Conservation (phyloP, 2,888 invertebrate genomes). For the Hemistola chrysoprasaria region DNA sequence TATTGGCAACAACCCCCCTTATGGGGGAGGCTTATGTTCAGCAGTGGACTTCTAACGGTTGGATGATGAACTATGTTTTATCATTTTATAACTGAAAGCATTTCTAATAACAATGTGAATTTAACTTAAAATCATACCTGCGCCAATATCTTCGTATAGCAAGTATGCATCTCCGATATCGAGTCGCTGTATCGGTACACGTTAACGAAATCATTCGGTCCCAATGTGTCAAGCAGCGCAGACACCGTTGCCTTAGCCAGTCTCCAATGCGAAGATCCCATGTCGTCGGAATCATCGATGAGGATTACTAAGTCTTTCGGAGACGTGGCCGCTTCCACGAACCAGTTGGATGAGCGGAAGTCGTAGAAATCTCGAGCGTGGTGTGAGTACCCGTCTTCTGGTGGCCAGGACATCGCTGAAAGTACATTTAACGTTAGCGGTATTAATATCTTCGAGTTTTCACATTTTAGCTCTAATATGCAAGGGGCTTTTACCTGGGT, state of each 20-base stretch:
- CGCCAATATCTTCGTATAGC: conserved; percentile 94
- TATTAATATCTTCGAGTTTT: not conserved
- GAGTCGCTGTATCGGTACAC: conserved; percentile 94
- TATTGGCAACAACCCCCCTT: too few species aligned
- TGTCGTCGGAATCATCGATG: conserved; percentile 94
- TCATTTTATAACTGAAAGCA: too few species aligned
- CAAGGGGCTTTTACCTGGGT: conserved; percentile 88
- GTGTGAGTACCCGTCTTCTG: conserved; percentile 88
- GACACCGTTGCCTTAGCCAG: conserved; percentile 94
- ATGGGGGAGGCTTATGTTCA: too few species aligned
- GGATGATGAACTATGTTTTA: too few species aligned
- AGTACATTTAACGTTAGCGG: conserved; percentile 8
- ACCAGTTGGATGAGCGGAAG: conserved; percentile 97
- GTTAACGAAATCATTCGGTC: conserved; percentile 98
- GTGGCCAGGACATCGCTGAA: conserved; percentile 91
- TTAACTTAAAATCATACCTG: conserved; percentile 85
- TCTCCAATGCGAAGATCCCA: conserved; percentile 91
- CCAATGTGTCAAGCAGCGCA: conserved; percentile 95
- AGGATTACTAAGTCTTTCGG: conserved; percentile 98
- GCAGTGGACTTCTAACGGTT: too few species aligned
- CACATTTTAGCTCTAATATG: not conserved
- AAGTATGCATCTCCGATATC: conserved; percentile 92
- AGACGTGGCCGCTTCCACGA: conserved; percentile 97
- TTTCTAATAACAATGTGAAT: too few species aligned
- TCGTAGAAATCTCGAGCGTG: conserved; percentile 95